phyloP scores from a whole-genome alignment of 64 coral and sea anemone species.

The Porites australiensis region DNA sequence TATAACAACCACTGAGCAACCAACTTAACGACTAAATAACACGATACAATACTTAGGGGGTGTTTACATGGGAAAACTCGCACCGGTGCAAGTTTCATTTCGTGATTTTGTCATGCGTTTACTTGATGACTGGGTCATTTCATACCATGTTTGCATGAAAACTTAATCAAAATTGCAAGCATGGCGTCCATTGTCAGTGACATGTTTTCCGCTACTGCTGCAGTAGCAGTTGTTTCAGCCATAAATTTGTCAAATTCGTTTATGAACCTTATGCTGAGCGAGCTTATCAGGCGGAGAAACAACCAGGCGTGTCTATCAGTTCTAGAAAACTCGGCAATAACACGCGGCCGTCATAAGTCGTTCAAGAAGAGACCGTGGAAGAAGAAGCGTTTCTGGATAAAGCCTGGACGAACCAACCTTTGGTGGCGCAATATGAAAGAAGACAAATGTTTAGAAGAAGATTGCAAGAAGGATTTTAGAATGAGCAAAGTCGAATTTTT shows the following conservation, averaged over 20 bases:
- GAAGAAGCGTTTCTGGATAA: conserved; percentile 41
- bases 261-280: conserved; percentile 1
- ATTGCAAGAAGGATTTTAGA: conserved; percentile 37
- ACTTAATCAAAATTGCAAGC: conserved; percentile 7
- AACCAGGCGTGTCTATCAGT: conserved; percentile 4
- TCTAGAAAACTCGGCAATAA: conserved; percentile 11
- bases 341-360: conserved; percentile 7
- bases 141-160: conserved; percentile 16
- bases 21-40: too few species aligned
- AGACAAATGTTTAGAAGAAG: conserved; percentile 10
- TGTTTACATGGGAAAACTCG: too few species aligned
- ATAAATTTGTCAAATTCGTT: conserved; percentile 27
- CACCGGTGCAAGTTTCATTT: too few species aligned
- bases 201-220: conserved; percentile 6
- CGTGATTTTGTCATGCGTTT: conserved; percentile 1
- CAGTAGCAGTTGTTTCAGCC: conserved; percentile 24
- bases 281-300: conserved; percentile 16
- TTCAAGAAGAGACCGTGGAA: conserved; percentile 17
- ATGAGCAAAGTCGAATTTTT: conserved; percentile 13
- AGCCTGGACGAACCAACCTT: conserved; percentile 23
- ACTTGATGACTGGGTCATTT: neutral
- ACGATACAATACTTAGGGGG: too few species aligned
- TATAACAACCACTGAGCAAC: too few species aligned
- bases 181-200: conserved; percentile 16
- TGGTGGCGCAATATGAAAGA: conserved; percentile 49